Evolutionary conservation across 2,888 invertebrate genomes (phyloP).

Genomic region (Hypomecis punctinalis): DNA sequence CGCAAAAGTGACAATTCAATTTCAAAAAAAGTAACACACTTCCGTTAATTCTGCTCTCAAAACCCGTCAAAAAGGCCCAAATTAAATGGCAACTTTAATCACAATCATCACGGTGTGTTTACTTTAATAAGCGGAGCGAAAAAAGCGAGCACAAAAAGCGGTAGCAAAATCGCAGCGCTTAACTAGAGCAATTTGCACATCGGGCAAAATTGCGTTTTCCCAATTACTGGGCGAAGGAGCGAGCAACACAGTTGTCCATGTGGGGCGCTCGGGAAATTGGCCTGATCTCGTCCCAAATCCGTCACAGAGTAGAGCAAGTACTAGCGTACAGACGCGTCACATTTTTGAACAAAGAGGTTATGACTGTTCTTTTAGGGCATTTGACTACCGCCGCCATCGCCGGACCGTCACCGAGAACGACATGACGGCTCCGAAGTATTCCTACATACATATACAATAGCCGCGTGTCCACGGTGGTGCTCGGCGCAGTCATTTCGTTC

Average conservation of each 20-base stretch:
- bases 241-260: slow-evolving; percentile 36
- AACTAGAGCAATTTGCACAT: slow-evolving; percentile 46
- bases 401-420: too few species aligned
- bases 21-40: neutral
- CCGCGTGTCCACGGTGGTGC: too few species aligned
- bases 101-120: slow-evolving; percentile 21
- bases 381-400: too few species aligned
- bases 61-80: slow-evolving; percentile 8
- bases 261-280: slow-evolving; percentile 36
- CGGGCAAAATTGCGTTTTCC: slow-evolving; percentile 41
- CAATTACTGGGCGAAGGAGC: slow-evolving; percentile 36
- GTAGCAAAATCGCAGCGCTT: slow-evolving; percentile 36
- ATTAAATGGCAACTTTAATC: slow-evolving; percentile 21
- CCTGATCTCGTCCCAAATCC: slow-evolving; percentile 31
- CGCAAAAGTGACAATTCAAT: neutral
- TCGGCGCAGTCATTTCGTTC: too few species aligned
- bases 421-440: too few species aligned
- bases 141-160: slow-evolving; percentile 30
- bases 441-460: too few species aligned
- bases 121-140: slow-evolving; percentile 23
- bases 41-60: neutral
- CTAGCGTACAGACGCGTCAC: neutral
- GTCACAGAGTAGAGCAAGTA: neutral
- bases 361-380: too few species aligned
- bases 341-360: neutral